A percentile compares a stretch with the other conserved stretches of the same genome.
Evolutionary conservation across 1,140 invertebrate species (phyloP).

Genomic region (Dryas iulia): DNA sequence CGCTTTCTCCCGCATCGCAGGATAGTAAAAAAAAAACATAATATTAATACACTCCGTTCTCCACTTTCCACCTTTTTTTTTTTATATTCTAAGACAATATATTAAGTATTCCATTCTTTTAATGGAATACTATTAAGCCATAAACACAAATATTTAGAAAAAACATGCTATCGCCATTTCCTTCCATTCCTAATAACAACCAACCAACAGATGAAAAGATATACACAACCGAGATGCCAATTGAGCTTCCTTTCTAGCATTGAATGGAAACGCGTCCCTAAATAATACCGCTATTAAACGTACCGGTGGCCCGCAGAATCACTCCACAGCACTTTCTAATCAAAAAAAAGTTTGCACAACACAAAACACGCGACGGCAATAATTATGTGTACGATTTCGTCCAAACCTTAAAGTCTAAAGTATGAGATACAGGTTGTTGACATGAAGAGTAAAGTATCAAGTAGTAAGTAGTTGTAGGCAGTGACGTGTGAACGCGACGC

Average conservation of each 20-base stretch:
- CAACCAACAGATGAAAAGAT: background rate
- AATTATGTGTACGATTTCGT: slow-evolving; percentile 17
- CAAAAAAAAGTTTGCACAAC: slow-evolving; percentile 48
- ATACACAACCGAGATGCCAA: slow-evolving; percentile 21
- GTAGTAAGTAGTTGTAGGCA: slow-evolving; percentile 16
- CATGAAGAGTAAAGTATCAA: slow-evolving; percentile 23
- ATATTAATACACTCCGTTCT: no score
- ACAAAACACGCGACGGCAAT: slow-evolving; percentile 38
- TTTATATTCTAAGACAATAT: background rate
- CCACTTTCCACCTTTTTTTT: no score
- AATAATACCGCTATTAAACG: slow-evolving; percentile 57
- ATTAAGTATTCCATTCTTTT: no score
- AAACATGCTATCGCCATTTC: no score
- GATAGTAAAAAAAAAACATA: no score
- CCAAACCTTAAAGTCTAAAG: slow-evolving; percentile 17
- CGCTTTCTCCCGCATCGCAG: no score
- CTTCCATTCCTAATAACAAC: background rate
- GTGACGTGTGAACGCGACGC: slow-evolving; percentile 45
- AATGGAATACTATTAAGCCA: no score
- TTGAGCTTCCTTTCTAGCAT: slow-evolving; percentile 33
- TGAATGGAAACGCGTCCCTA: slow-evolving; percentile 42
- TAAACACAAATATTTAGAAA: no score
- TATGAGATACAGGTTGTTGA: slow-evolving; percentile 37
- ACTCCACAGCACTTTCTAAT: slow-evolving; percentile 56
- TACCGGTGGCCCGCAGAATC: slow-evolving; percentile 49